phyloP scores from a whole-genome alignment of 2,888 invertebrate species.

The Gibbula magus region DNA sequence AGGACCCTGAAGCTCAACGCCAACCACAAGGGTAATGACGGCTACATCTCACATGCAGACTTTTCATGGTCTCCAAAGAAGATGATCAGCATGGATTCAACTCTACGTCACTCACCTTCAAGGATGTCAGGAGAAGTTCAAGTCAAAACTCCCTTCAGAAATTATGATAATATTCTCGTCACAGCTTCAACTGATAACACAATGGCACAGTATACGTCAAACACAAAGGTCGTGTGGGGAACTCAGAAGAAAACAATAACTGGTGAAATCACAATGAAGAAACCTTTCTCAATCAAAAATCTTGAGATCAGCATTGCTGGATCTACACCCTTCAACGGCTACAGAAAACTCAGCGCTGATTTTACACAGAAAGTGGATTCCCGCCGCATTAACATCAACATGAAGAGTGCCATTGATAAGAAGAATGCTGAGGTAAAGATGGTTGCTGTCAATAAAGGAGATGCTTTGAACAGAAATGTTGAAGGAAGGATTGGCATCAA shows the following conservation, averaged over 20 bases:
- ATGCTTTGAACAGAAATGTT: constrained; percentile 33
- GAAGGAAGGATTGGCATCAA: constrained; percentile 47
- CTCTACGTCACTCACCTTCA: too few species aligned
- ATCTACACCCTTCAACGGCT: constrained; percentile 52
- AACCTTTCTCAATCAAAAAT: constrained; percentile 45
- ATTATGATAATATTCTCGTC: not conserved
- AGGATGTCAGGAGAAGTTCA: constrained; percentile 26
- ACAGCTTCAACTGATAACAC: not conserved
- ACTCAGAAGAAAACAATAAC: not conserved
- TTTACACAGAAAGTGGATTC: not conserved
- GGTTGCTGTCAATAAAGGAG: not conserved
- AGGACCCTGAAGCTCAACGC: not conserved
- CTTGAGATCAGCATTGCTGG: constrained; percentile 44
- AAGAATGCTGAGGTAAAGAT: not conserved
- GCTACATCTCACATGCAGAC: not conserved
- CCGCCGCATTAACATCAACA: not conserved
- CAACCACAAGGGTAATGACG: not conserved
- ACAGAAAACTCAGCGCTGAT: constrained; percentile 37
- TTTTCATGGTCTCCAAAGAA: not conserved
- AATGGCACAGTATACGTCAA: not conserved
- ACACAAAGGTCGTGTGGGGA: not conserved
- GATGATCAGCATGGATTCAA: not conserved
- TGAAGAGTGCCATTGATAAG: not conserved
- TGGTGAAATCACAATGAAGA: constrained; percentile 9
- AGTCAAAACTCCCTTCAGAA: constrained; percentile 38